Conservation (phyloP, 30 jellyfish, hydroid and myxozoan species). For the Rhopilema esculentum region DNA sequence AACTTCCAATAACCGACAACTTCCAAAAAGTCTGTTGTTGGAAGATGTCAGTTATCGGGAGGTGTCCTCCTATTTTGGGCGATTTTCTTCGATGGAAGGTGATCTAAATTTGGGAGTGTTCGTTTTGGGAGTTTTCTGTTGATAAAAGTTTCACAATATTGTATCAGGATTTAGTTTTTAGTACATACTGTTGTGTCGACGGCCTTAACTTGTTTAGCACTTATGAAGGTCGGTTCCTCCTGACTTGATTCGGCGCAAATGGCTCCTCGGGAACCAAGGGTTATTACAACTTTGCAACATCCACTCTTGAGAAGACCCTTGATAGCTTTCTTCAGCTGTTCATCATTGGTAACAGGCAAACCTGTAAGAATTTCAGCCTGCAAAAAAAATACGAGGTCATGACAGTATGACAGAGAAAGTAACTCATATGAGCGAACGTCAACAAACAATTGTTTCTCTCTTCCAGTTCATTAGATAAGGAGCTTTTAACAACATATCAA, state of each 20-base stretch:
- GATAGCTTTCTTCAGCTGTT: conserved; percentile 67
- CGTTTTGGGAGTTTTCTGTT: too few relatives aligned
- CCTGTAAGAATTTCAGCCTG: conserved; percentile 97
- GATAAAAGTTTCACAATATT: too few relatives aligned
- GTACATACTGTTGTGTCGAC: conserved; percentile 92
- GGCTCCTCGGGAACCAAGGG: conserved; percentile 97
- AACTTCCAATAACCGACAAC: too few relatives aligned
- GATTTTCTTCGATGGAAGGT: too few relatives aligned
- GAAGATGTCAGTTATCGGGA: too few relatives aligned
- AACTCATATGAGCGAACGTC: background rate
- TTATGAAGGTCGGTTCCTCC: conserved; percentile 34
- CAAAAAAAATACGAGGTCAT: background rate
- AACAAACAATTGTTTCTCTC: too few relatives aligned
- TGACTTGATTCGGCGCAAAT: conserved; percentile 61
- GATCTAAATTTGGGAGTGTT: too few relatives aligned
- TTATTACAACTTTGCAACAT: conserved; percentile 73
- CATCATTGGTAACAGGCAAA: conserved; percentile 40
- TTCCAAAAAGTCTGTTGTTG: too few relatives aligned
- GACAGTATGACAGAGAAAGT: background rate
- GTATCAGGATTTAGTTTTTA: too few relatives aligned
- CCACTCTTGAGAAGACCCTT: conserved; percentile 59
- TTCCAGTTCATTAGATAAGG: too few relatives aligned
- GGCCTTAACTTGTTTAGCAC: conserved; percentile 56
- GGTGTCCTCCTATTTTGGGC: too few relatives aligned
- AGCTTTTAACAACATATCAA: too few relatives aligned